Conservation (phyloP, 2,797 vertebrate genomes). For the Propithecus perrieri region DNA sequence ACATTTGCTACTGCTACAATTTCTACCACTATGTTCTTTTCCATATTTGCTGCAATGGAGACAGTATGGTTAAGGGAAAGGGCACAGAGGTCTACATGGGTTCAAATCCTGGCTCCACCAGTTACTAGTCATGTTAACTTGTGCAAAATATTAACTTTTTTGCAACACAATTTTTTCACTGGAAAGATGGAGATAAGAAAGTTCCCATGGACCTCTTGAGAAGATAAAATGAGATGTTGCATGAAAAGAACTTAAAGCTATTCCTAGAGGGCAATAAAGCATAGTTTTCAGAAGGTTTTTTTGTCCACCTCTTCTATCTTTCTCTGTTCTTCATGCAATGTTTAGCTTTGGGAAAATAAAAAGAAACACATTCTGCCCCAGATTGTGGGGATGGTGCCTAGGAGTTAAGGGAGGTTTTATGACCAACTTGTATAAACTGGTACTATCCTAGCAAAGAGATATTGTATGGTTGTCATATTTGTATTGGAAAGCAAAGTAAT, state of each 20-base stretch:
- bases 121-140: background rate
- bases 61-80: background rate
- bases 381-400: background rate
- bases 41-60: background rate
- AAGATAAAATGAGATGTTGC: background rate
- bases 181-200: background rate
- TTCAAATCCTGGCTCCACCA: background rate
- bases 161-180: background rate
- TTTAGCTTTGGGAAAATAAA: constrained; percentile 6
- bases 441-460: background rate
- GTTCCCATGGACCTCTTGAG: background rate
- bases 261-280: background rate
- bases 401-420: background rate
- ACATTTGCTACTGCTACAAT: background rate
- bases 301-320: background rate
- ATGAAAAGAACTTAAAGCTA: constrained; percentile 1
- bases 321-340: background rate
- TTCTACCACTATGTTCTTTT: background rate
- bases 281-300: background rate
- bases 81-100: background rate
- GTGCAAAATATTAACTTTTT: background rate
- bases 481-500: background rate
- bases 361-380: background rate
- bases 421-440: background rate
- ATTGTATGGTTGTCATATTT: background rate